Conservation (phyloP, 2,113 vertebrate species). For the Grus americana region DNA sequence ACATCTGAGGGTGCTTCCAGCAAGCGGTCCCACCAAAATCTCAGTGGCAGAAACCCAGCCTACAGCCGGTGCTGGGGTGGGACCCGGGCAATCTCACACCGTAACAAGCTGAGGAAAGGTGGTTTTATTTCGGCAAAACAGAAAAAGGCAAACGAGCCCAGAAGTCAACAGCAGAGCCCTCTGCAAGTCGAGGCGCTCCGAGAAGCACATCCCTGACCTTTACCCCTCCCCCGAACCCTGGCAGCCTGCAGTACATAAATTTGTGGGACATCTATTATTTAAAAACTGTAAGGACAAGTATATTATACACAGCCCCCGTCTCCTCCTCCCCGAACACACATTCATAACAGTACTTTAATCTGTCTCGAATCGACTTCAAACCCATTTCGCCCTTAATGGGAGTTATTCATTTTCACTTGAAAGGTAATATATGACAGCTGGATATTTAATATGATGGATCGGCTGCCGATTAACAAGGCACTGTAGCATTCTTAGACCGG, state of each 20-base stretch:
- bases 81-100: background rate
- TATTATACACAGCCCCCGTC: slow-evolving; percentile 71
- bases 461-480: slow-evolving; percentile 79
- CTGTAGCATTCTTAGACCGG: slow-evolving; percentile 63
- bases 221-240: slow-evolving; percentile 64
- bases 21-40: background rate
- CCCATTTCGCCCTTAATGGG: slow-evolving; percentile 82
- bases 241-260: slow-evolving; percentile 72
- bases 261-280: slow-evolving; percentile 80
- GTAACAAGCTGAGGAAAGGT: background rate
- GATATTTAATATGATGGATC: slow-evolving; percentile 81
- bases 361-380: slow-evolving; percentile 84
- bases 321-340: slow-evolving; percentile 72
- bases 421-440: slow-evolving; percentile 82
- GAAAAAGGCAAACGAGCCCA: background rate
- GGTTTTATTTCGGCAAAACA: background rate
- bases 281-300: slow-evolving; percentile 79
- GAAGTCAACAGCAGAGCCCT: slow-evolving; percentile 30
- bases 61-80: background rate
- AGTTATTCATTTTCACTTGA: slow-evolving; percentile 86
- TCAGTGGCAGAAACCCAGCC: background rate
- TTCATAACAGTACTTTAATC: slow-evolving; percentile 84
- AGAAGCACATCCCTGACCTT: slow-evolving; percentile 69
- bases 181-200: slow-evolving; percentile 42
- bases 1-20: background rate